These are phyloP conservation scores for Pseudoatta argentina DNA, from an alignment of 1,140 invertebrate species.

Conservation along the genomic window DNA sequence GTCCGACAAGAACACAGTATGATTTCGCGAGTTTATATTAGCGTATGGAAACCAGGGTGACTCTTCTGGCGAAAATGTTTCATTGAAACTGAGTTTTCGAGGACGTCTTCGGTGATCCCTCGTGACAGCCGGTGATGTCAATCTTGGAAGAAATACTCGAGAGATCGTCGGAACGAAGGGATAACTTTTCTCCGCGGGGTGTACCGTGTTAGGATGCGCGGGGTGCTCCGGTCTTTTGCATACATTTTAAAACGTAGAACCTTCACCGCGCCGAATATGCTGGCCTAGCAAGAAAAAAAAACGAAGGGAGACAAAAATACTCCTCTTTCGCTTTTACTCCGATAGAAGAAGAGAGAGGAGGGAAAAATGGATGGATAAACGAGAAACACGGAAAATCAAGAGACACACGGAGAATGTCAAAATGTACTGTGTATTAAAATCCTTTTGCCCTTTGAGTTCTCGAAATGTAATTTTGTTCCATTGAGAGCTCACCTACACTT, in stretches of 20 bases:
- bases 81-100: slow-evolving; percentile 25
- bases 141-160: slow-evolving; percentile 41
- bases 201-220: slow-evolving; percentile 85
- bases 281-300: slow-evolving; percentile 71
- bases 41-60: not conserved
- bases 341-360: slow-evolving; percentile 13
- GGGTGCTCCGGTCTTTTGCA: slow-evolving; percentile 84
- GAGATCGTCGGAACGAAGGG: slow-evolving; percentile 23
- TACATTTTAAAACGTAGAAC: slow-evolving; percentile 85
- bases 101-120: not conserved
- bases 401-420: slow-evolving; percentile 59
- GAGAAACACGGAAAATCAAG: slow-evolving; percentile 72
- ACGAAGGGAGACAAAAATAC: slow-evolving; percentile 78
- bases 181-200: slow-evolving; percentile 77
- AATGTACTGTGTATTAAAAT: slow-evolving; percentile 70
- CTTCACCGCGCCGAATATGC: slow-evolving; percentile 80
- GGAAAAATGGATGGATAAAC: slow-evolving; percentile 69
- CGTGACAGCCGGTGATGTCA: slow-evolving; percentile 34
- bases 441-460: slow-evolving; percentile 44
- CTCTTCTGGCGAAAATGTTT: not conserved
- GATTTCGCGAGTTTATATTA: slow-evolving; percentile 39
- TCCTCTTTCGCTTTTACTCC: slow-evolving; percentile 48
- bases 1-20: slow-evolving; percentile 72
- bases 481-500: not conserved
- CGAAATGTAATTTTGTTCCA: slow-evolving; percentile 48